Percentiles rank a stretch among this genome's conserved stretches.
phyloP scores from a whole-genome alignment of 2,888 invertebrate genomes.

The Smittia sp. region DNA sequence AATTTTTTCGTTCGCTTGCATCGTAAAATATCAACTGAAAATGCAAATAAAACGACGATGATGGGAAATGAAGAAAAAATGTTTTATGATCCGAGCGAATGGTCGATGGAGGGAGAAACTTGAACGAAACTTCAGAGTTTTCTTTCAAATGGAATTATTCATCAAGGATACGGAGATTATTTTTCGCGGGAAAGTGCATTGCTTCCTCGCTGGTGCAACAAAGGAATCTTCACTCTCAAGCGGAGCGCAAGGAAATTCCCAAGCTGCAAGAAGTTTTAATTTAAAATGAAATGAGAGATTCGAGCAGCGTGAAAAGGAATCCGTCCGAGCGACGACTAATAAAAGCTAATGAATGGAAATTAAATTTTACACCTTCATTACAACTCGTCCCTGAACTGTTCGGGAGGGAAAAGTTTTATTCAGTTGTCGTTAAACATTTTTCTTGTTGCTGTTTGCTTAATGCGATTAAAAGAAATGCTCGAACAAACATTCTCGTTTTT shows the following conservation, averaged over 20 bases:
- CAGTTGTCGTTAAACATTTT: neutral
- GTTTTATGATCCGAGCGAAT: conserved; percentile 24
- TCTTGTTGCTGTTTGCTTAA: neutral
- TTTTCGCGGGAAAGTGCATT: conserved; percentile 1
- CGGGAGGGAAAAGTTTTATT: too few relatives aligned
- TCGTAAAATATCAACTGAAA: conserved; percentile 30
- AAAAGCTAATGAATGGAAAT: conserved; percentile 36
- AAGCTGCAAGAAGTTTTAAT: neutral
- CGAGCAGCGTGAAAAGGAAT: neutral
- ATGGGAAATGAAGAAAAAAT: conserved; percentile 16
- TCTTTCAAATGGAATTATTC: conserved; percentile 34
- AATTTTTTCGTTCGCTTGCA: conserved; percentile 4
- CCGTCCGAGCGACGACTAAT: conserved; percentile 16
- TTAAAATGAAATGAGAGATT: conserved; percentile 20
- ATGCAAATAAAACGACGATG: conserved; percentile 33
- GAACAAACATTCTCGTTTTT: neutral
- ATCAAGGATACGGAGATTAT: conserved; percentile 28
- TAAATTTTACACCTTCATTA: conserved; percentile 36
- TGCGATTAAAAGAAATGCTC: neutral
- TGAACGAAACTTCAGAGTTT: conserved; percentile 18
- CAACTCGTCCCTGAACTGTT: too few relatives aligned
- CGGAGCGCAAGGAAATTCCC: too few relatives aligned
- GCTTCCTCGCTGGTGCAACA: conserved; percentile 23
- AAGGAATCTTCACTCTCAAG: conserved; percentile 15
- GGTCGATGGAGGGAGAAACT: neutral